Percentiles rank a stretch among this genome's conserved stretches.
phyloP scores from a whole-genome alignment of 2,113 vertebrate species.

The Spea multiplicata region DNA sequence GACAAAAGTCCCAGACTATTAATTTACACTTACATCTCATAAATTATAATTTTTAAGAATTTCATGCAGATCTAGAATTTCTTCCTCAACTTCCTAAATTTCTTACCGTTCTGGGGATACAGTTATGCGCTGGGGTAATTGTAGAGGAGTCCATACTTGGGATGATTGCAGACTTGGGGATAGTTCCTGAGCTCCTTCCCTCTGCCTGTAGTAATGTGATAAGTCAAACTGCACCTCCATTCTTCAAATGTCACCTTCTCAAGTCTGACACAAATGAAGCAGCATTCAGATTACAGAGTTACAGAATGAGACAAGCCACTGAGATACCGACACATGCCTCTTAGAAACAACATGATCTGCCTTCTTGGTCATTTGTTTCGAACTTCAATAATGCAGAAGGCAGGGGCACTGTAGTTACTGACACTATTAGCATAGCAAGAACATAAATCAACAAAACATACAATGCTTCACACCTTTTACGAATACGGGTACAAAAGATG shows the following conservation, averaged over 20 bases:
- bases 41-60: too few relatives aligned
- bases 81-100: background rate
- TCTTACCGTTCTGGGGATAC: conserved; percentile 59
- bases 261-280: conserved; percentile 30
- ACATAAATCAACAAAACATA: background rate
- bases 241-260: conserved; percentile 44
- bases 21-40: too few relatives aligned
- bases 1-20: too few relatives aligned
- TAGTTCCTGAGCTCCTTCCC: conserved; percentile 47
- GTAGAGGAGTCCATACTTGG: conserved; percentile 50
- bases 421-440: background rate
- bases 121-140: conserved; percentile 43
- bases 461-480: background rate
- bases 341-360: background rate
- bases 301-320: conserved; percentile 5
- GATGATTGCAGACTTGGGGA: conserved; percentile 52
- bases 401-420: background rate
- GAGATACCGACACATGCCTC: conserved; percentile 29
- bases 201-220: conserved; percentile 50
- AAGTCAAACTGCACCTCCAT: conserved; percentile 50
- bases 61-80: too few relatives aligned
- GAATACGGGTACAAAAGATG: background rate
- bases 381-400: conserved; percentile 9
- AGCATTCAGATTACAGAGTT: conserved; percentile 6
- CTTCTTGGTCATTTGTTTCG: conserved; percentile 25